A percentile compares a stretch with the other conserved stretches of the same genome.
These are phyloP conservation scores for Platerodrilus igneus DNA, from an alignment of 2,888 invertebrate genomes.

Conservation along the genomic window DNA sequence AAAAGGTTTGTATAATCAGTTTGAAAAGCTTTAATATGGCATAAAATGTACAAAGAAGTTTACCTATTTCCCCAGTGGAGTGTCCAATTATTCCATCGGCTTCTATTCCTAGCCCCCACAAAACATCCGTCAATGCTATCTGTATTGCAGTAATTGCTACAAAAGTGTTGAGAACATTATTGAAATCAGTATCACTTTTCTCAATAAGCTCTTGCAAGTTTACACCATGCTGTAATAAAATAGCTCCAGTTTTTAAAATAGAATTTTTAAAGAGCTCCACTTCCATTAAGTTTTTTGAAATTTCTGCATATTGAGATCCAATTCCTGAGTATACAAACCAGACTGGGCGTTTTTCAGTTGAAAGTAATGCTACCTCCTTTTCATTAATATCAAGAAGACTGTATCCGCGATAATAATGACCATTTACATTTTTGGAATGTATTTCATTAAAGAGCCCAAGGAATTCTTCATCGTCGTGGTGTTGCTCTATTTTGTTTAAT, in stretches of 20 bases:
- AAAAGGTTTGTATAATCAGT: no score
- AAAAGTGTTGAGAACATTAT: slow-evolving; percentile 85
- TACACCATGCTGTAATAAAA: slow-evolving; percentile 71
- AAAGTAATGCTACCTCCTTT: slow-evolving; percentile 49
- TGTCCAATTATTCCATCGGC: slow-evolving; percentile 97
- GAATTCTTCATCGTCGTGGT: slow-evolving; percentile 65
- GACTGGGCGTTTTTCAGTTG: slow-evolving; percentile 69
- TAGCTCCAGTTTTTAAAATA: slow-evolving; percentile 69
- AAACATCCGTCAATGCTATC: slow-evolving; percentile 86
- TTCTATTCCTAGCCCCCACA: slow-evolving; percentile 67
- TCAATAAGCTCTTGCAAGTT: slow-evolving; percentile 76
- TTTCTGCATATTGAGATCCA: slow-evolving; percentile 96
- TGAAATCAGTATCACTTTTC: slow-evolving; percentile 70
- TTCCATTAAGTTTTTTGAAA: slow-evolving; percentile 82
- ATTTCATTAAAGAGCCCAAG: slow-evolving; percentile 71
- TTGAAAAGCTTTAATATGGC: no score
- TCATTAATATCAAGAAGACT: slow-evolving; percentile 60
- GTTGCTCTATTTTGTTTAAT: slow-evolving; percentile 58
- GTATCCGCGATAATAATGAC: slow-evolving; percentile 80
- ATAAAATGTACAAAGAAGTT: no score
- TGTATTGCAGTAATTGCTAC: slow-evolving; percentile 93
- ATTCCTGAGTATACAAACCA: slow-evolving; percentile 97
- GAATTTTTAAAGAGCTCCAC: slow-evolving; percentile 77
- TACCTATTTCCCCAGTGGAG: slow-evolving; percentile 83
- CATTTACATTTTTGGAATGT: slow-evolving; percentile 63